Conservation (phyloP, 2,113 vertebrate genomes). For the Chascanopsetta lugubris region DNA sequence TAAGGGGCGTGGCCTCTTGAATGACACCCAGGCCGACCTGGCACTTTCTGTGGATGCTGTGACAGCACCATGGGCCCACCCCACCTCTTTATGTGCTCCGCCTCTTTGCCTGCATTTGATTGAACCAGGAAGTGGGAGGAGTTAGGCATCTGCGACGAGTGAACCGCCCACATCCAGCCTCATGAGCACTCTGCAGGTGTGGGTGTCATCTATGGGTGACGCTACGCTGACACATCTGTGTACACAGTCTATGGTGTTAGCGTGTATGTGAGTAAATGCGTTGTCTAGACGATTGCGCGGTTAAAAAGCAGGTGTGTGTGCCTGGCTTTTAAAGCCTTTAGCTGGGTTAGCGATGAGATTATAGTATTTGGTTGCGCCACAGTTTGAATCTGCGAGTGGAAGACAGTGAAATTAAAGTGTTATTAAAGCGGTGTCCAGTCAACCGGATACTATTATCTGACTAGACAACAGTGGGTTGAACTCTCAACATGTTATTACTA, state of each 20-base stretch:
- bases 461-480: background rate
- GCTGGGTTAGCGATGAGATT: background rate
- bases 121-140: too few species aligned
- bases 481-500: background rate
- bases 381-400: background rate
- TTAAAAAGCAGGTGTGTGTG: background rate
- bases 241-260: background rate
- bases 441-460: background rate
- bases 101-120: too few species aligned
- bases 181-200: too few species aligned
- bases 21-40: too few species aligned
- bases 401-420: background rate
- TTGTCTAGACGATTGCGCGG: background rate
- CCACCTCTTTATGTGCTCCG: too few species aligned
- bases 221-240: too few species aligned
- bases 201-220: too few species aligned
- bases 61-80: too few species aligned
- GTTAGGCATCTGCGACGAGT: too few species aligned
- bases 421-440: background rate
- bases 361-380: background rate
- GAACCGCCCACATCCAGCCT: too few species aligned
- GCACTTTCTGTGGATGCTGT: too few species aligned
- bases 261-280: background rate
- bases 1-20: too few species aligned
- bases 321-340: background rate